Base-by-base conservation (phyloP, 2,113 vertebrate species). In the Corythaeola cristata region DNA sequence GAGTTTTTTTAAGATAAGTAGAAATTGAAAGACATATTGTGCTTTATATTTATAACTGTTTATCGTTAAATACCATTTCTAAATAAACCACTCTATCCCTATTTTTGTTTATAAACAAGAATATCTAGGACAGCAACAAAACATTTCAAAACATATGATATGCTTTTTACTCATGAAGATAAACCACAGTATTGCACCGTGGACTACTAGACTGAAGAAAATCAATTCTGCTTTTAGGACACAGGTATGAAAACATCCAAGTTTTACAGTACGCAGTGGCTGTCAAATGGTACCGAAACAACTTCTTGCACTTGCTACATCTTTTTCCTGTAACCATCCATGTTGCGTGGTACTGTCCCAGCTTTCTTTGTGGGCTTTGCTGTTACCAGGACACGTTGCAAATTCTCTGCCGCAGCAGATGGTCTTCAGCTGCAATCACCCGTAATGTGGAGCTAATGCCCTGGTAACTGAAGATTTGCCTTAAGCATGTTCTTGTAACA, bases 401-500 rank as follows among this genome's bases (percentile, higher is more conserved):
- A 47, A 72, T 49, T 85, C 90, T 73, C 49, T 76, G 85, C 82
- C 6, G 10, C 81, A 89, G 96, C 87, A 96, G 93, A 92, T 92
- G 94, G 94, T 68, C 73, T 69, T 28, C 27, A 72, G 56, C 93
- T 91, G 85, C 92, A 90, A 16, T 88, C 89, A 67, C 91, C 77
- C 68, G 9, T 30, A 62, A 89, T 9, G 84, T 67, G 62, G 77
- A 96, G 89, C 87, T 91, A 87, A 89, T 85, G 80, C 91, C 89
- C 87, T 63, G n/a, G 28, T 49, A 85, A 78, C 95, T 78, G 77
- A 41, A 89, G 84, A 84, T 93, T 85, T 91, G 96, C 96, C 94
- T 95, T 96, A 78, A 96, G 95, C 86, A 2, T 68, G 86, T 92
- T 81, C 93, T 78, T 85, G 81, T 58, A 95, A 78, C 77, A 75